These are phyloP conservation scores for Corythornis cristatus DNA, from an alignment of 2,113 vertebrate genomes.

Conservation along the genomic window DNA sequence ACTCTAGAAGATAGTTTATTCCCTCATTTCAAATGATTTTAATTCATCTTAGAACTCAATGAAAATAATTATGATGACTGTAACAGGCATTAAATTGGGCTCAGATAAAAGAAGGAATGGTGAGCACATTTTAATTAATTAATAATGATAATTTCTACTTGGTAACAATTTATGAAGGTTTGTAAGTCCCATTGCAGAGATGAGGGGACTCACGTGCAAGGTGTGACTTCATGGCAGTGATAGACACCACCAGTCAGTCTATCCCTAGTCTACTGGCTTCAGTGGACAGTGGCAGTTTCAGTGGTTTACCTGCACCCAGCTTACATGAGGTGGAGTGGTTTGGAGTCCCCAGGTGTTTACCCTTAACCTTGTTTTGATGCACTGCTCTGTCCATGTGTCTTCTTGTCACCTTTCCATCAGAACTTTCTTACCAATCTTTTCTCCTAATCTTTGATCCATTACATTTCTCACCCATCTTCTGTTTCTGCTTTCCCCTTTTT, in stretches of 20 bases:
- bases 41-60: background rate
- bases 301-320: too few species aligned
- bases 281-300: too few species aligned
- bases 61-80: background rate
- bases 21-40: background rate
- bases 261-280: too few species aligned
- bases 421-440: background rate
- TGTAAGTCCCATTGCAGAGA: too few species aligned
- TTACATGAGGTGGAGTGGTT: background rate
- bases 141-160: too few species aligned
- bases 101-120: background rate
- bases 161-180: too few species aligned
- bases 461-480: constrained; percentile 29
- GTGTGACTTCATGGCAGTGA: too few species aligned
- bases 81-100: background rate
- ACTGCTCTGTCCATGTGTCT: background rate
- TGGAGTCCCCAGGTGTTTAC: background rate
- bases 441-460: background rate
- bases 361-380: background rate
- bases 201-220: too few species aligned
- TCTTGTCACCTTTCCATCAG: background rate
- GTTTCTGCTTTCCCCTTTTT: background rate
- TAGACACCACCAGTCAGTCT: too few species aligned
- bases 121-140: background rate
- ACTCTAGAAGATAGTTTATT: background rate